phyloP scores from a whole-genome alignment of 1,140 invertebrate species.

The Pemphigus obesinymphae region DNA sequence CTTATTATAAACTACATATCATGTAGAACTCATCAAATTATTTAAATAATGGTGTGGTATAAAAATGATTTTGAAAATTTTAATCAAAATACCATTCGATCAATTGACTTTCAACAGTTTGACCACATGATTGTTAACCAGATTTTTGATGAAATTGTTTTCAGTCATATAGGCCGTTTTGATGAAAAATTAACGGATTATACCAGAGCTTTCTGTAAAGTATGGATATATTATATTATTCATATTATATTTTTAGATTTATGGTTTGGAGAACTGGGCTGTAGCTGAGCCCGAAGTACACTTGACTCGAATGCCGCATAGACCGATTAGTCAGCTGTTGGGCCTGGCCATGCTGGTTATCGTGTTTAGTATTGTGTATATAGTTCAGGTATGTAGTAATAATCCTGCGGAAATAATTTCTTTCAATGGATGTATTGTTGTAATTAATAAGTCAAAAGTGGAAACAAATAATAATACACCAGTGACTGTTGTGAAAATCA shows the following conservation, averaged over 20 bases:
- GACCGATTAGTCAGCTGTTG: slow-evolving; percentile 52
- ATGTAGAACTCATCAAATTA: too few species aligned
- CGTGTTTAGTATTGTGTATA: slow-evolving; percentile 47
- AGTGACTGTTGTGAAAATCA: not conserved
- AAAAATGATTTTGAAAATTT: too few species aligned
- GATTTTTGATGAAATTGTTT: too few species aligned
- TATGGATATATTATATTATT: too few species aligned
- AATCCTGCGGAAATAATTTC: not conserved
- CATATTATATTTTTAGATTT: slow-evolving; percentile 52
- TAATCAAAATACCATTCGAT: too few species aligned
- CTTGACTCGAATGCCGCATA: slow-evolving; percentile 44
- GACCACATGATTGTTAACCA: too few species aligned
- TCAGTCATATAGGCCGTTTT: too few species aligned
- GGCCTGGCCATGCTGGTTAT: slow-evolving; percentile 54
- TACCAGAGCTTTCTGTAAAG: too few species aligned
- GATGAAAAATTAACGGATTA: too few species aligned
- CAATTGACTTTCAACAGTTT: too few species aligned
- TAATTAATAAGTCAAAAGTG: not conserved
- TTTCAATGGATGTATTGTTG: not conserved
- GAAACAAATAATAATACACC: not conserved
- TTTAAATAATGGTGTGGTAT: too few species aligned
- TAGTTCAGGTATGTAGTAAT: slow-evolving; percentile 19
- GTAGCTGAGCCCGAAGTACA: slow-evolving; percentile 53
- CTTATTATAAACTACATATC: too few species aligned
- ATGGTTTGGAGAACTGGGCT: slow-evolving; percentile 56